Percentiles rank a stretch among this genome's conserved stretches.
phyloP scores from a whole-genome alignment of 1,140 invertebrate species.

The Drosophila miranda region DNA sequence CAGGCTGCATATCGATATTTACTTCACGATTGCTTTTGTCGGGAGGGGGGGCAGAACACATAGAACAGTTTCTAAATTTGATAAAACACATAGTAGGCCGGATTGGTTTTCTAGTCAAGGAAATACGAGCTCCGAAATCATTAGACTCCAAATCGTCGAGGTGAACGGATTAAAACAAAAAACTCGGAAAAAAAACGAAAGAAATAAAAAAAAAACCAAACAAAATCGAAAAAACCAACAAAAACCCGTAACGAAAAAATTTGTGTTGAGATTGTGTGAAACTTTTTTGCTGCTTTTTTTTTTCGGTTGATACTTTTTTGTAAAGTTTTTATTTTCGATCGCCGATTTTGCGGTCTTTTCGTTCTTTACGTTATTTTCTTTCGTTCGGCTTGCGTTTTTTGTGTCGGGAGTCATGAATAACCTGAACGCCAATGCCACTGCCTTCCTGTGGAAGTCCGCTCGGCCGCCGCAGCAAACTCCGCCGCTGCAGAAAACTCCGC shows the following conservation, averaged over 20 bases:
- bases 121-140: conserved; percentile 16
- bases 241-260: conserved; percentile 21
- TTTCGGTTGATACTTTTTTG: not conserved
- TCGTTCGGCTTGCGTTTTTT: not conserved
- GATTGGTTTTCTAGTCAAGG: not conserved
- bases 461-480: conserved; percentile 19
- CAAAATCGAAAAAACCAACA: conserved; percentile 17
- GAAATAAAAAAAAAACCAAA: conserved; percentile 16
- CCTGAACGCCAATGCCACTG: conserved; percentile 49
- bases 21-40: no score
- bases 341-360: not conserved
- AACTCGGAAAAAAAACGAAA: conserved; percentile 29
- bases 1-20: no score
- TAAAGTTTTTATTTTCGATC: not conserved
- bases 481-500: no score
- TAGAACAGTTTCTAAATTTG: no score
- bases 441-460: conserved; percentile 54
- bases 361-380: not conserved
- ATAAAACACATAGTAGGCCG: conserved; percentile 1
- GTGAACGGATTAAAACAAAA: conserved; percentile 40
- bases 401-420: conserved; percentile 51
- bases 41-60: no score
- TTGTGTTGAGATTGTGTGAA: conserved; percentile 23
- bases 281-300: conserved; percentile 2
- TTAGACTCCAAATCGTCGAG: conserved; percentile 43